phyloP scores from a whole-genome alignment of 2,888 invertebrate species.

The Conchocele bisecta region DNA sequence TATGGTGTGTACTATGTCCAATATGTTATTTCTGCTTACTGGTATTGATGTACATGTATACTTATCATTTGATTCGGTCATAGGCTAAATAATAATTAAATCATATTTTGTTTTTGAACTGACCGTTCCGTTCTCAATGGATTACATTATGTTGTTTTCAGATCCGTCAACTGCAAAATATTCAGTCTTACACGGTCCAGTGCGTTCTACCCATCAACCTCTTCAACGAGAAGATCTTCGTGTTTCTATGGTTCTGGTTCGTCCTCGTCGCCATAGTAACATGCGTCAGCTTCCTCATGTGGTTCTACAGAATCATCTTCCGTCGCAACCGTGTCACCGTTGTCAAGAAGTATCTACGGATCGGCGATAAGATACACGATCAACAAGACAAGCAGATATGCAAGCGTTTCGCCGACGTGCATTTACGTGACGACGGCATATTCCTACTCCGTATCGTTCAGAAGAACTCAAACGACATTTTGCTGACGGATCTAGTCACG shows the following conservation, averaged over 20 bases:
- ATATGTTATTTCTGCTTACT: too few relatives aligned
- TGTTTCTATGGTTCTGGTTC: constrained; percentile 79
- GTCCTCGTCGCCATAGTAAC: constrained; percentile 72
- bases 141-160: constrained; percentile 77
- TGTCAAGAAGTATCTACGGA: constrained; percentile 76
- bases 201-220: constrained; percentile 77
- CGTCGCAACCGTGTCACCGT: constrained; percentile 68
- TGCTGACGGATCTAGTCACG: constrained; percentile 72
- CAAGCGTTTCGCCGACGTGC: constrained; percentile 73
- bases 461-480: constrained; percentile 76
- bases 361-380: constrained; percentile 70
- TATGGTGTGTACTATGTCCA: too few relatives aligned
- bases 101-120: too few relatives aligned
- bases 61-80: too few relatives aligned
- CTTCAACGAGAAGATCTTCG: constrained; percentile 79
- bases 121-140: too few relatives aligned
- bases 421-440: constrained; percentile 74
- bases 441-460: constrained; percentile 76
- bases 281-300: constrained; percentile 73
- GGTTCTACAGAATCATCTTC: constrained; percentile 73
- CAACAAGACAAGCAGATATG: constrained; percentile 74
- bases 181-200: constrained; percentile 75
- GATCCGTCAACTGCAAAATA: constrained; percentile 76
- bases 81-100: too few relatives aligned
- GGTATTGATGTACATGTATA: too few relatives aligned